Base-by-base conservation (phyloP, 2,888 invertebrate genomes). In the Leptarthrus brevirostris region DNA sequence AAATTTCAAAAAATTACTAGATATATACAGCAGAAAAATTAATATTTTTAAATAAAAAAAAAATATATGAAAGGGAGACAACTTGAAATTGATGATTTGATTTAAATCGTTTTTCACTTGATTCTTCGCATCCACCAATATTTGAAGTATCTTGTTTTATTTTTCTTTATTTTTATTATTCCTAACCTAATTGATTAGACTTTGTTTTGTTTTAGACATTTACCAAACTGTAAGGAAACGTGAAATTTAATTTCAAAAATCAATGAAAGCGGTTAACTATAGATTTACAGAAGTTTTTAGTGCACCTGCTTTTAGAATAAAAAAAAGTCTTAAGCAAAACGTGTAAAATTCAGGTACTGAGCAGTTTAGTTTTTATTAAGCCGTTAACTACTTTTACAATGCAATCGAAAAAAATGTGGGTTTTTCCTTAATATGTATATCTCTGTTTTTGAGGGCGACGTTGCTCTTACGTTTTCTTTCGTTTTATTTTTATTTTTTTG, bases 1-100 rank as follows among this genome's bases (percentile, higher is more conserved):
- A 73, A 71, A 69, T 69, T 73, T 72, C 66, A 75, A 74, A 73
- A 74, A 75, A 74, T 71, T 75, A 73, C 73, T 74, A 75, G 73
- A 73, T 74, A 71, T 71, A 61, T 61, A 61, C 54, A 54, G 44
- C 69, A 69, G 52, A 49, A 69, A 52, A 69, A 69, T 26, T 26
- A 69, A 69, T 69, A 69, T 69, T 69, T 69, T 69, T 69, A 69
- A 69, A 69, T 69, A 69, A 69, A 69, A 66, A 66, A 66, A 14
- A 52, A 52, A 52, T 52, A 54, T 54, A 52, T 52, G 30, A 69
- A 64, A 69, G 44, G 69, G 34, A 69, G 30, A 69, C 69, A 26
- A 69, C 20, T 54, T 69, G 52, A 69, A 69, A 52, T 69, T 54
- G 30, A 69, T 69, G 30, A 52, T 34, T 69, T 69, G 44, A 52